Evolutionary conservation across 2,888 invertebrate genomes (phyloP).

Genomic region (Quadriops clusia): DNA sequence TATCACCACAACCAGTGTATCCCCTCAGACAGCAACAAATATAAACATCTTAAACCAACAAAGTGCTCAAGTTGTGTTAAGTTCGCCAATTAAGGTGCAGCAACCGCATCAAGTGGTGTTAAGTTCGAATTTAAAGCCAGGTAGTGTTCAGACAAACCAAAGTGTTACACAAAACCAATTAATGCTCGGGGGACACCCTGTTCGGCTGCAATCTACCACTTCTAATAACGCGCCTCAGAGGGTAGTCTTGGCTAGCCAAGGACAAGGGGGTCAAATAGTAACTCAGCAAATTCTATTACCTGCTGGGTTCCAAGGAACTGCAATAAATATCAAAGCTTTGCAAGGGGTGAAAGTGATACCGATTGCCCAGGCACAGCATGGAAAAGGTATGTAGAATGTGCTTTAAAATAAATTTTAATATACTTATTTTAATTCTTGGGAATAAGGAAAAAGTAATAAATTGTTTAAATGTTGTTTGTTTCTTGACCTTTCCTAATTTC

Average conservation of each 20-base stretch:
- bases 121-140: slow-evolving; percentile 22
- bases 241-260: slow-evolving; percentile 44
- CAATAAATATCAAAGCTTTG: slow-evolving; percentile 48
- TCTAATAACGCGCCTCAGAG: slow-evolving; percentile 28
- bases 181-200: slow-evolving; percentile 32
- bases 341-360: slow-evolving; percentile 52
- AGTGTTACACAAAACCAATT: slow-evolving; percentile 27
- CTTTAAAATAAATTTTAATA: neutral
- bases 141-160: slow-evolving; percentile 16
- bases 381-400: slow-evolving; percentile 24
- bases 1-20: slow-evolving; percentile 11
- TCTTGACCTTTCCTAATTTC: no score
- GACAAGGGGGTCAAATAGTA: slow-evolving; percentile 38
- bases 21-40: slow-evolving; percentile 17
- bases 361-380: slow-evolving; percentile 36
- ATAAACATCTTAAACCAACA: slow-evolving; percentile 29
- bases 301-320: slow-evolving; percentile 47
- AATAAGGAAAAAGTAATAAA: neutral
- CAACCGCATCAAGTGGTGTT: slow-evolving; percentile 31
- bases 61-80: slow-evolving; percentile 29
- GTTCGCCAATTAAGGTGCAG: slow-evolving; percentile 32
- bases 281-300: slow-evolving; percentile 48
- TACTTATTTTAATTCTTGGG: no score
- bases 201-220: slow-evolving; percentile 29
- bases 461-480: no score